These are phyloP conservation scores for Sorex araneus DNA, from an alignment of 2,113 vertebrate species.

Conservation along the genomic window DNA sequence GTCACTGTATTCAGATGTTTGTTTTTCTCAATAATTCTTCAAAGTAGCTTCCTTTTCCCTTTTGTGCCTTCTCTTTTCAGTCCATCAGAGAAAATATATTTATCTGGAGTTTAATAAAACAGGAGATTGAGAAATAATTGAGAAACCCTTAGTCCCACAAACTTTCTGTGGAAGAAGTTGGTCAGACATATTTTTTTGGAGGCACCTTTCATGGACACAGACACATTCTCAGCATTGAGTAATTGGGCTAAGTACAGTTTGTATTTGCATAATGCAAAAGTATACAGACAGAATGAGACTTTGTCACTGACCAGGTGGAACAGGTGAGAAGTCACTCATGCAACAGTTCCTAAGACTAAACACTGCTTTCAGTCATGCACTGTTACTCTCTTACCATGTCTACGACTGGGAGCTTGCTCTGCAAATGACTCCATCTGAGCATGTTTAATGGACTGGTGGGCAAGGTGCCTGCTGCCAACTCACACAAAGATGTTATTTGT, in stretches of 20 bases:
- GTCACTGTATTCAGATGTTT: not conserved
- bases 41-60: conserved; percentile 8
- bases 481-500: not conserved
- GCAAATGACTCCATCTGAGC: not conserved
- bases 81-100: not conserved
- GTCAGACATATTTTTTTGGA: not conserved
- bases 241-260: not conserved
- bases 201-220: not conserved
- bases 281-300: not conserved
- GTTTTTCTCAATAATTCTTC: conserved; percentile 31
- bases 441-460: not conserved
- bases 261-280: not conserved
- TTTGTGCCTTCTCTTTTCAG: not conserved
- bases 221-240: not conserved
- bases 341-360: not conserved
- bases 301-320: not conserved
- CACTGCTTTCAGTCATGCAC: not conserved
- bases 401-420: not conserved
- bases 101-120: conserved; percentile 11
- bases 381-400: not conserved
- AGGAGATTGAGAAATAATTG: conserved; percentile 5
- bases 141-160: not conserved
- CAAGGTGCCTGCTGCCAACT: not conserved
- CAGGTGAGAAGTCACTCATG: not conserved
- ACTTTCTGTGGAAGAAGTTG: not conserved